These are phyloP conservation scores for Portunus trituberculatus DNA, from an alignment of 1,140 invertebrate species.

Conservation along the genomic window DNA sequence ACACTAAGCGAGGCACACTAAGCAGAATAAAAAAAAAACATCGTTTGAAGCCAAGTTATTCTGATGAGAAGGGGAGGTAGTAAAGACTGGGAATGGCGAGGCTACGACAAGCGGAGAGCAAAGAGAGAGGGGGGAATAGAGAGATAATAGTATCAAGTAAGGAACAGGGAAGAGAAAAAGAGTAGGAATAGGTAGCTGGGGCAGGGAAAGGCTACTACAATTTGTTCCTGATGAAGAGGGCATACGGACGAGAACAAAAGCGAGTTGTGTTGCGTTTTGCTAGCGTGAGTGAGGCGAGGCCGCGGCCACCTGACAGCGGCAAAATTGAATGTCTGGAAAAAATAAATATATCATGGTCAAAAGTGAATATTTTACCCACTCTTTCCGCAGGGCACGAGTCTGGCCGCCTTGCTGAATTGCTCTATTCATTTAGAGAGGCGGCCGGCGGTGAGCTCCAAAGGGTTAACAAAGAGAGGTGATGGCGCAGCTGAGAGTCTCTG, in stretches of 20 bases:
- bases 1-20: neutral
- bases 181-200: neutral
- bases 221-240: conserved; percentile 8
- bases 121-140: neutral
- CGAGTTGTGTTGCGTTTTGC: neutral
- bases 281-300: conserved; percentile 6
- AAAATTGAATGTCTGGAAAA: neutral
- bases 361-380: no score
- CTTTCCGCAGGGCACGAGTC: no score
- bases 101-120: neutral
- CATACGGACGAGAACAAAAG: neutral
- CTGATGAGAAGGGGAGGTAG: neutral
- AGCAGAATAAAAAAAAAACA: neutral
- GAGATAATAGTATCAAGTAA: neutral
- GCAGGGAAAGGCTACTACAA: neutral
- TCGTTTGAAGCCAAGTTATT: neutral
- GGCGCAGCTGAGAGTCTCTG: no score
- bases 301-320: neutral
- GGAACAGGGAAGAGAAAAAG: neutral
- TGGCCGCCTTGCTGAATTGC: no score
- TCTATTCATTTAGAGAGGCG: no score
- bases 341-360: neutral
- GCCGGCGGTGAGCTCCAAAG: no score
- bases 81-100: neutral
- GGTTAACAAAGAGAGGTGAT: no score